Percentiles rank a stretch among this genome's conserved stretches.
phyloP scores from a whole-genome alignment of 64 coral and sea anemone genomes.

The Cladopsammia gracilis region DNA sequence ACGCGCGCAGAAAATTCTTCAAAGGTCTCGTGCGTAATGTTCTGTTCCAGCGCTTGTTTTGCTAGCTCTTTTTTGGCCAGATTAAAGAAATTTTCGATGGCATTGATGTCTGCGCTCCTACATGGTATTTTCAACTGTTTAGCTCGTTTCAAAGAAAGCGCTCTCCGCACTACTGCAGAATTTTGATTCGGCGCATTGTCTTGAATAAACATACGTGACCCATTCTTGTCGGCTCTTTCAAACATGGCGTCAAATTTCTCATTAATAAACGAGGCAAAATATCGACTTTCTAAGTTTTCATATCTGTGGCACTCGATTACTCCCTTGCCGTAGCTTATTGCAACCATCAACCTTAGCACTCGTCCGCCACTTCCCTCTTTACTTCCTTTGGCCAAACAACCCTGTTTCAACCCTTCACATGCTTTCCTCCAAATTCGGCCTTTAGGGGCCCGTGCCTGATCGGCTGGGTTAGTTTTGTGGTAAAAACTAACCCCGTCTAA shows the following conservation, averaged over 20 bases:
- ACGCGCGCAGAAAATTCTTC: not conserved
- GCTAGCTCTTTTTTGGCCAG: not conserved
- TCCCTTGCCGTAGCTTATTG: slow-evolving; percentile 22
- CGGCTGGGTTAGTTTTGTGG: slow-evolving; percentile 27
- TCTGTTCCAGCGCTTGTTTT: not conserved
- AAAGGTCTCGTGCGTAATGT: not conserved
- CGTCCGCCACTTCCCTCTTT: slow-evolving; percentile 40
- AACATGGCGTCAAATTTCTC: not conserved
- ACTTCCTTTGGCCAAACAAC: slow-evolving; percentile 60
- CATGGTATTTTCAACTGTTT: slow-evolving; percentile 2
- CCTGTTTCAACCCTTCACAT: slow-evolving; percentile 48
- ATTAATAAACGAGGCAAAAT: not conserved
- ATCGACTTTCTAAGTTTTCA: slow-evolving; percentile 18
- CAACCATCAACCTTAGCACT: slow-evolving; percentile 26
- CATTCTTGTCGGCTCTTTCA: not conserved
- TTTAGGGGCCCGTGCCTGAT: slow-evolving; percentile 54
- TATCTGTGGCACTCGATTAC: slow-evolving; percentile 39
- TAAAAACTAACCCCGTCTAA: slow-evolving; percentile 7
- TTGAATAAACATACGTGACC: not conserved
- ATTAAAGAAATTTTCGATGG: slow-evolving; percentile 45
- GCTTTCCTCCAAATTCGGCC: slow-evolving; percentile 63
- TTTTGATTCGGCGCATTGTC: slow-evolving; percentile 5
- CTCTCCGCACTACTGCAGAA: not conserved
- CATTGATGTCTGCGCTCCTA: not conserved
- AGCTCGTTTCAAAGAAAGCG: not conserved